phyloP scores from a whole-genome alignment of 2,797 vertebrate species.

The Rhinichthys osculus region DNA sequence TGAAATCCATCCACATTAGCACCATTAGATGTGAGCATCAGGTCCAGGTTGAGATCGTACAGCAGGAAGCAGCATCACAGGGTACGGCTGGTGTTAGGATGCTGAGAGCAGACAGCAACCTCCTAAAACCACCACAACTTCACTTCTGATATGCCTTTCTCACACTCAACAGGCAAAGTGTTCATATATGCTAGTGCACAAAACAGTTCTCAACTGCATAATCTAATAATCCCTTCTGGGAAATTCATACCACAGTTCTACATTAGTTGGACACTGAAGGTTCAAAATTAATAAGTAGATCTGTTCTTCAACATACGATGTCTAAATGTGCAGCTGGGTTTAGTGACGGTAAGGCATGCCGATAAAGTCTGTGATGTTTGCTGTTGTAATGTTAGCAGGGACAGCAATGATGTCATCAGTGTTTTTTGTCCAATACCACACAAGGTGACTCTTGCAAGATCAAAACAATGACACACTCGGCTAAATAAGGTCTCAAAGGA shows the following conservation, averaged over 20 bases:
- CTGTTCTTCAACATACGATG: neutral
- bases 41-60: conserved; percentile 64
- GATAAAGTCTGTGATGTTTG: conserved; percentile 17
- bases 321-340: conserved; percentile 3
- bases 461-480: conserved; percentile 44
- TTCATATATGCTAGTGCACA: neutral
- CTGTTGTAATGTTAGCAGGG: conserved; percentile 29
- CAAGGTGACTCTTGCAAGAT: conserved; percentile 52
- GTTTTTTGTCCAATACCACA: conserved; percentile 30
- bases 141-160: conserved; percentile 56
- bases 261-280: conserved; percentile 23
- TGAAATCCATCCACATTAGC: conserved; percentile 53
- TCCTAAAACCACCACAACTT: conserved; percentile 49
- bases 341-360: conserved; percentile 1
- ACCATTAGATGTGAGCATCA: conserved; percentile 62
- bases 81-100: conserved; percentile 30
- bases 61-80: conserved; percentile 70
- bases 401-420: conserved; percentile 54
- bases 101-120: conserved; percentile 20
- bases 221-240: conserved; percentile 4
- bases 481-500: conserved; percentile 56
- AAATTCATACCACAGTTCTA: conserved; percentile 13
- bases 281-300: conserved; percentile 14
- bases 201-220: conserved; percentile 2
- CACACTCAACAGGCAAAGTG: neutral